Evolutionary conservation across 2,888 invertebrate genomes (phyloP).

Genomic region (Lasiommata megera): DNA sequence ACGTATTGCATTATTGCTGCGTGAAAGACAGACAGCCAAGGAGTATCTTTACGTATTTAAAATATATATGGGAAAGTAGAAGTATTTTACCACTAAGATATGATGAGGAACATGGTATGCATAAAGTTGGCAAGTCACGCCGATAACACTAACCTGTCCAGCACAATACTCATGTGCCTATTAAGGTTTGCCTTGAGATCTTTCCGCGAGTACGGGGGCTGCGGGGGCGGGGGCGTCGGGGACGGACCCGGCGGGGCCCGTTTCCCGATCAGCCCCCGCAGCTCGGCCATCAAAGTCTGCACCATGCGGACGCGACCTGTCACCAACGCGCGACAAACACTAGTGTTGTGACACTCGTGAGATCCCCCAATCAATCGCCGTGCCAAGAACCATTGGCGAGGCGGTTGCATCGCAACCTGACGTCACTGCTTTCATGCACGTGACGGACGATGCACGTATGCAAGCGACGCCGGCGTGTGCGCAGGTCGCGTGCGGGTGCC

Average conservation of each 20-base stretch:
- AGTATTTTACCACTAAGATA: too few species aligned
- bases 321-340: constrained; percentile 62
- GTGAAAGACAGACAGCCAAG: too few species aligned
- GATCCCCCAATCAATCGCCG: constrained; percentile 58
- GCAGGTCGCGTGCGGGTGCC: constrained; percentile 69
- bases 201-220: constrained; percentile 67
- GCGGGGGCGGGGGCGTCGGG: constrained; percentile 48
- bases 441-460: constrained; percentile 62
- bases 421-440: constrained; percentile 65
- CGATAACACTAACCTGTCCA: constrained; percentile 69
- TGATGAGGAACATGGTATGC: too few species aligned
- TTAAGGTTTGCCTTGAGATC: constrained; percentile 78
- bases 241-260: constrained; percentile 63
- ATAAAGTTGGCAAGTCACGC: neutral
- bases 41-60: too few species aligned
- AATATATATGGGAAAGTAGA: too few species aligned
- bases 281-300: constrained; percentile 77
- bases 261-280: constrained; percentile 78
- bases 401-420: constrained; percentile 63
- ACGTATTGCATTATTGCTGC: too few species aligned
- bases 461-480: constrained; percentile 69
- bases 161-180: constrained; percentile 78
- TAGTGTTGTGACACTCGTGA: constrained; percentile 42
- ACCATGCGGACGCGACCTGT: constrained; percentile 76
- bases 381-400: constrained; percentile 77